Evolutionary conservation across 2,797 vertebrate species (phyloP).

Genomic region (Syngnathus acus): DNA sequence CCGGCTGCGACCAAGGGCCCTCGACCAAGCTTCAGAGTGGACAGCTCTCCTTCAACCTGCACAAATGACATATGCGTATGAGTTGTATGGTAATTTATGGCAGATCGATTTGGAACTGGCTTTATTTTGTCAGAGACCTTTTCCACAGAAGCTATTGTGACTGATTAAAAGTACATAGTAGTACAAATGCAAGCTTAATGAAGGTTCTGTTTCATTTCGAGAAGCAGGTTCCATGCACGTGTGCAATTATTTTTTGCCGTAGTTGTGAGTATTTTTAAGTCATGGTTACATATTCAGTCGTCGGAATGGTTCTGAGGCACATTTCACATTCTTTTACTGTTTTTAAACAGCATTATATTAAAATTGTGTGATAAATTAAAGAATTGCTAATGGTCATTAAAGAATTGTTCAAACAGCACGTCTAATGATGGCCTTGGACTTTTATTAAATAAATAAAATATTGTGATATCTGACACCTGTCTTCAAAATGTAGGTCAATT

Average conservation of each 20-base stretch:
- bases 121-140: background rate
- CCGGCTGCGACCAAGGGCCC: slow-evolving; percentile 62
- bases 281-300: too few relatives aligned
- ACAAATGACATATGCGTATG: slow-evolving; percentile 3
- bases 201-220: background rate
- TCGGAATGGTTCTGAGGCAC: too few relatives aligned
- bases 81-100: background rate
- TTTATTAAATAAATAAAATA: background rate
- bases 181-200: background rate
- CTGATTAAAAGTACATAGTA: background rate
- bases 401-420: background rate
- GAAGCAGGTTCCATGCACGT: background rate
- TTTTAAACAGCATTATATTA: too few relatives aligned
- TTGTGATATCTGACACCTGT: too few relatives aligned
- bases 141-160: background rate
- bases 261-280: too few relatives aligned
- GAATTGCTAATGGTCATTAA: too few relatives aligned
- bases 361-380: too few relatives aligned
- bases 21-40: slow-evolving; percentile 54
- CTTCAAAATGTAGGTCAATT: too few relatives aligned
- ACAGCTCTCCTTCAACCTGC: slow-evolving; percentile 74
- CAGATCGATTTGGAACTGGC: background rate
- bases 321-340: too few relatives aligned
- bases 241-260: background rate
- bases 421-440: background rate